Conservation (phyloP, 2,888 invertebrate genomes). For the Rhagonycha lutea region DNA sequence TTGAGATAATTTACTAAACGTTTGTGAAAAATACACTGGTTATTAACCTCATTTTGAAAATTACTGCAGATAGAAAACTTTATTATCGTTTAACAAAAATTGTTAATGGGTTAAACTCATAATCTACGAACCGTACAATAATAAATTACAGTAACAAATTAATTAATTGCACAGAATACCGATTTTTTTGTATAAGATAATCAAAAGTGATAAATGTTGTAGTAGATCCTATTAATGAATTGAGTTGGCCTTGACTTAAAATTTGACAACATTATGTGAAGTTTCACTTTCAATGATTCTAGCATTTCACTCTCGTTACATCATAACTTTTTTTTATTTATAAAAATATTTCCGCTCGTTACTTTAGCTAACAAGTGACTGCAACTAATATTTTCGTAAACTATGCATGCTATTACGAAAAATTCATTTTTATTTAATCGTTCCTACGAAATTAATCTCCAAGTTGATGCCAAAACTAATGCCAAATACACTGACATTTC, state of each 20-base stretch:
- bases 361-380: neutral
- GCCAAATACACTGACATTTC: neutral
- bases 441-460: neutral
- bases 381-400: neutral
- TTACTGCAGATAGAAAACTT: neutral
- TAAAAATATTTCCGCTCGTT: neutral
- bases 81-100: neutral
- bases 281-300: slow-evolving; percentile 29
- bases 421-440: neutral
- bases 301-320: slow-evolving; percentile 34
- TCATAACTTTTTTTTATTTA: slow-evolving; percentile 35
- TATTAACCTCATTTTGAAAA: too few relatives aligned
- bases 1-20: too few relatives aligned
- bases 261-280: slow-evolving; percentile 34
- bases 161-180: neutral
- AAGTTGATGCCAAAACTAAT: neutral
- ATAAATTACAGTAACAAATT: neutral
- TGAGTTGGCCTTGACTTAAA: slow-evolving; percentile 33
- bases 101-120: neutral
- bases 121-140: neutral
- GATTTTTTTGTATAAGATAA: slow-evolving; percentile 11
- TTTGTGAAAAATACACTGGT: too few relatives aligned
- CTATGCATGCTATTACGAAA: neutral
- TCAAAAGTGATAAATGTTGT: slow-evolving; percentile 13
- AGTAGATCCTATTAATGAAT: slow-evolving; percentile 35